Percentiles rank a stretch among this genome's conserved stretches.
These are phyloP conservation scores for Nephrotoma appendiculata DNA, from an alignment of 2,888 invertebrate genomes.

Conservation along the genomic window DNA sequence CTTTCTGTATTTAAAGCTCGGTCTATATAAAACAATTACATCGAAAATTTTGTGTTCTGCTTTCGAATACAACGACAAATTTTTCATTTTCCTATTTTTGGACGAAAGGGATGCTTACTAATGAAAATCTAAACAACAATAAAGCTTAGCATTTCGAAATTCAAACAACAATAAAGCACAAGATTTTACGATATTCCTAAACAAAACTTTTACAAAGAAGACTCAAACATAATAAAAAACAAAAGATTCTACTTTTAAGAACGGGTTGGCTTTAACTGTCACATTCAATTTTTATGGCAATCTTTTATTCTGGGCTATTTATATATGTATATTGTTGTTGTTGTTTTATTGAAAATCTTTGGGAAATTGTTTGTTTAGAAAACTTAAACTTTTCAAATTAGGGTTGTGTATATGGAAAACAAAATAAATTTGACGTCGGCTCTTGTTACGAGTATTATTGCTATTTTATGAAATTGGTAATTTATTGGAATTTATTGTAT, in stretches of 20 bases:
- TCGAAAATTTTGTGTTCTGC: no score
- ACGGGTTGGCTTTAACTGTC: neutral
- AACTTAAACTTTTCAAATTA: neutral
- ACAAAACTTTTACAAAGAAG: no score
- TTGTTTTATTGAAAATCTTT: neutral
- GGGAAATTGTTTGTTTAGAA: neutral
- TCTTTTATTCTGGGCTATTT: neutral
- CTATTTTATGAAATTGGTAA: neutral
- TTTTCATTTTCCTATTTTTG: neutral
- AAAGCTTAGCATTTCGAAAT: no score
- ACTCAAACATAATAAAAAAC: no score
- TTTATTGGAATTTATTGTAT: neutral
- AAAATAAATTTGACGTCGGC: neutral
- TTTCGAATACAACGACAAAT: no score
- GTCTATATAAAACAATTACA: no score
- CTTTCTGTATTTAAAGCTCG: no score
- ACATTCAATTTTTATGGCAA: neutral
- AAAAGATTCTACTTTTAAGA: neutral
- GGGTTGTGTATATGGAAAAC: neutral
- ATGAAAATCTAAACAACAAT: neutral
- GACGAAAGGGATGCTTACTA: neutral
- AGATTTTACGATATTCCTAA: no score
- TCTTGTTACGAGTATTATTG: neutral
- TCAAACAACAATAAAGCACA: no score
- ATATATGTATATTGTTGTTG: neutral